Evolutionary conservation across 2,113 vertebrate species (phyloP), one percentile per base, ranked within the genome.

Genomic region (Urocitellus parryii): DNA sequence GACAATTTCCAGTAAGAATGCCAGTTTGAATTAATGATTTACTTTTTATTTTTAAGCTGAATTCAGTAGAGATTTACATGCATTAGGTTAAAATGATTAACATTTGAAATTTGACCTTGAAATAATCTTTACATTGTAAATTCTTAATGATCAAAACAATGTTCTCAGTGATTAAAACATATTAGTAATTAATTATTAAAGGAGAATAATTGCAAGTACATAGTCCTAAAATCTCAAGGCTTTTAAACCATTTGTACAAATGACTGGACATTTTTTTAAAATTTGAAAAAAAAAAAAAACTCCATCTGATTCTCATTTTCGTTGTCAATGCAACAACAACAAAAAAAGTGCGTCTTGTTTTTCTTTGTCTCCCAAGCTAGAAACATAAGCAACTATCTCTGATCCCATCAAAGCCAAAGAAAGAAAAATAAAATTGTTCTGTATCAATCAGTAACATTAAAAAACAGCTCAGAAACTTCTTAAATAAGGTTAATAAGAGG

Each of bases 111-210:
- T 11, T 79, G 96, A 98, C 90, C 92, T 90, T 98, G 95, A 98
- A 98, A 97, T 96, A 97, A 97, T 93, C 90, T 96, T 97, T 96
- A 96, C 91, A 94, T 94, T 95, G 93, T 97, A 98, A 95, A 97
- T 97, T 97, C 61, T 97, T 98, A 97, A 97, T 96, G 94, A 97
- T 85, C 90, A 97, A 98, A 98, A 98, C 42, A 92, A 74, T 82
- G 95, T 97, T 95, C 97, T 95, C 92, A 78, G 86, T 95, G 96
- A 98, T 97, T 98, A 98, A 98, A 97, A 96, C 42, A 78, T 95
- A 96, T 92, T 93, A 96, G 95, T 70, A 95, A 97, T 97, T 91
- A 98, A 97, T 98, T 97, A 98, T 94, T 97, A 97, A 98, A 98
- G 61, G 51, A 92, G 77, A 94, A 97, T 97, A 96, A 98, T 97